A percentile compares a stretch with the other conserved stretches of the same genome.
Evolutionary conservation across 2,888 invertebrate species (phyloP).

Genomic region (Rutpela maculata): DNA sequence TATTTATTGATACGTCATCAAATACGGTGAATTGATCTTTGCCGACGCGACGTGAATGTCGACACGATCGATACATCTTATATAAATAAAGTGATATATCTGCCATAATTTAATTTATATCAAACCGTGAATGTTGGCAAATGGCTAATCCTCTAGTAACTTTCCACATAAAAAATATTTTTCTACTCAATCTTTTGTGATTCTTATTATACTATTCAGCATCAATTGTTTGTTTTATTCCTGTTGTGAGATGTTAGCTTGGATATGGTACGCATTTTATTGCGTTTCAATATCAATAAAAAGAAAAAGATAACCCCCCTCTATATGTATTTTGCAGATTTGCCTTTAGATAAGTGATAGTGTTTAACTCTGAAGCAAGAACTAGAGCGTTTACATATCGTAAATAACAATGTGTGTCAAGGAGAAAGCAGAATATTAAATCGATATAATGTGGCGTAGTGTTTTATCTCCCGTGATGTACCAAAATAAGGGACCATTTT

Average conservation of each 20-base stretch:
- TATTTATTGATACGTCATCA: too few relatives aligned
- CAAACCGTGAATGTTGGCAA: too few relatives aligned
- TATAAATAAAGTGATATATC: too few relatives aligned
- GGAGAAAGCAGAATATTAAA: constrained; percentile 22
- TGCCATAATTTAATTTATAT: too few relatives aligned
- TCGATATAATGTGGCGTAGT: constrained; percentile 2
- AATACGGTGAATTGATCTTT: too few relatives aligned
- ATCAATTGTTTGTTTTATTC: not conserved
- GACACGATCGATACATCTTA: too few relatives aligned
- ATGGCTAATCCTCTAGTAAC: too few relatives aligned
- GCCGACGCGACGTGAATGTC: too few relatives aligned
- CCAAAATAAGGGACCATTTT: not conserved
- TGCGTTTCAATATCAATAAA: not conserved
- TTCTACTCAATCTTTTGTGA: too few relatives aligned
- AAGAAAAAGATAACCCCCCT: not conserved
- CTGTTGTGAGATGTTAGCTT: not conserved
- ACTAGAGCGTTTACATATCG: constrained; percentile 9
- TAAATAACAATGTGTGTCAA: constrained; percentile 29
- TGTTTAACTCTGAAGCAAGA: not conserved
- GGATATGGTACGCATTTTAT: not conserved
- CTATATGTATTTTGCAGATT: not conserved
- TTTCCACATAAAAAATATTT: too few relatives aligned
- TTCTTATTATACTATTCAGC: too few relatives aligned
- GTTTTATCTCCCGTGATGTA: not conserved
- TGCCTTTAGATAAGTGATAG: constrained; percentile 5